phyloP scores from a whole-genome alignment of 2,797 vertebrate species.

The Dipus sagitta region DNA sequence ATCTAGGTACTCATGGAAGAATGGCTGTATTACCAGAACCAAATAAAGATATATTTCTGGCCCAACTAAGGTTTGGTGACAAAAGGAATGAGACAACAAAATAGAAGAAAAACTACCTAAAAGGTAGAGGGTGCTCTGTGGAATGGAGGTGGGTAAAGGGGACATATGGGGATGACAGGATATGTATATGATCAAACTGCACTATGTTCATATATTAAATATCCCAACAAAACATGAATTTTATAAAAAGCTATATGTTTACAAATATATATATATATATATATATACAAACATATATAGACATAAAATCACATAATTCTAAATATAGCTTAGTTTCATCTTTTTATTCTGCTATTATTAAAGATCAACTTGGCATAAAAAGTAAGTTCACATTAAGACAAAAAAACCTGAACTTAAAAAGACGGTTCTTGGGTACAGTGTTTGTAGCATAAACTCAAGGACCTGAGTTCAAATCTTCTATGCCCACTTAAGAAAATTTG shows the following conservation, averaged over 20 bases:
- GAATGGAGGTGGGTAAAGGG: too few species aligned
- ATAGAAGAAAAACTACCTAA: too few species aligned
- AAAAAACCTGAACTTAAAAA: background rate
- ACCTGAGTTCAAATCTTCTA: too few species aligned
- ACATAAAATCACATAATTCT: background rate
- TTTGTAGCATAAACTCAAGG: too few species aligned
- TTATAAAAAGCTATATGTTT: background rate
- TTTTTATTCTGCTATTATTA: background rate
- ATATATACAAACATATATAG: background rate
- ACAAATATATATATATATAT: background rate
- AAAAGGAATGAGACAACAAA: too few species aligned
- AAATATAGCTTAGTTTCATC: background rate
- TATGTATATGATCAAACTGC: too few species aligned
- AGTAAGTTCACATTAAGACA: background rate
- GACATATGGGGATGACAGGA: too few species aligned
- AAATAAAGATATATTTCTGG: background rate
- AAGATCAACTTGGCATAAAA: background rate
- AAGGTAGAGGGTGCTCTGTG: too few species aligned
- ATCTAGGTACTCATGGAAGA: background rate
- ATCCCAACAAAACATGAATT: background rate
- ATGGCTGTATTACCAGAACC: too few species aligned
- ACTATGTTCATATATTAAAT: background rate
- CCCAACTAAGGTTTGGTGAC: background rate
- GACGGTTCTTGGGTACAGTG: too few species aligned
- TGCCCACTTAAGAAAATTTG: too few species aligned